Conservation (phyloP, 2,888 invertebrate species). For the Drosophila barbarae region DNA sequence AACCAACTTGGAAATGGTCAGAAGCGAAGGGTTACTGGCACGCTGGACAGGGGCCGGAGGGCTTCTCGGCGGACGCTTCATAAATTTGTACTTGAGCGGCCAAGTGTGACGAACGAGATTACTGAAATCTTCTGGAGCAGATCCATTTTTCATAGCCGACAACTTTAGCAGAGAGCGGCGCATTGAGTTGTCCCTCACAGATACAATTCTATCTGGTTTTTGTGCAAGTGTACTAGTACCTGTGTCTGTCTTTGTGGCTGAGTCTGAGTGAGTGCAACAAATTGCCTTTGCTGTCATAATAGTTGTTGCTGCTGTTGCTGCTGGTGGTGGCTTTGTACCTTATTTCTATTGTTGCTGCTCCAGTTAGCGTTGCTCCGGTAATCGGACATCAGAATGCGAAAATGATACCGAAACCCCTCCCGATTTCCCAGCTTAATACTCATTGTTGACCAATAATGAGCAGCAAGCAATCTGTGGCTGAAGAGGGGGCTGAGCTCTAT, state of each 20-base stretch:
- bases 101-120: conserved; percentile 79
- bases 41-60: conserved; percentile 5
- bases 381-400: conserved; percentile 72
- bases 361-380: conserved; percentile 58
- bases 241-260: conserved; percentile 19
- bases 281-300: conserved; percentile 71
- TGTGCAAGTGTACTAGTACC: conserved; percentile 11
- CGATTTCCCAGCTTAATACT: conserved; percentile 2
- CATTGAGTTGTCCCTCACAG: conserved; percentile 43
- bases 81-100: conserved; percentile 78
- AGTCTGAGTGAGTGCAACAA: conserved; percentile 57
- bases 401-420: conserved; percentile 58
- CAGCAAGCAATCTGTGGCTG: conserved; percentile 6
- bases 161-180: conserved; percentile 49
- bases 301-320: conserved; percentile 50
- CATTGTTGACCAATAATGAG: conserved; percentile 64
- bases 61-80: conserved; percentile 56
- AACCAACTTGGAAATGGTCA: conserved; percentile 46
- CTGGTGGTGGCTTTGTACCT: conserved; percentile 54
- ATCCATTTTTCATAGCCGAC: conserved; percentile 78
- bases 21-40: conserved; percentile 11
- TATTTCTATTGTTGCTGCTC: conserved; percentile 67
- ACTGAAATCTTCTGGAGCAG: conserved; percentile 80
- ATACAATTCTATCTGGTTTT: conserved; percentile 39
- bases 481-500: conserved; percentile 4